A percentile compares a stretch with the other conserved stretches of the same genome.
Evolutionary conservation across 2,113 vertebrate species (phyloP).

Genomic region (Pelvicachromis taeniatus): DNA sequence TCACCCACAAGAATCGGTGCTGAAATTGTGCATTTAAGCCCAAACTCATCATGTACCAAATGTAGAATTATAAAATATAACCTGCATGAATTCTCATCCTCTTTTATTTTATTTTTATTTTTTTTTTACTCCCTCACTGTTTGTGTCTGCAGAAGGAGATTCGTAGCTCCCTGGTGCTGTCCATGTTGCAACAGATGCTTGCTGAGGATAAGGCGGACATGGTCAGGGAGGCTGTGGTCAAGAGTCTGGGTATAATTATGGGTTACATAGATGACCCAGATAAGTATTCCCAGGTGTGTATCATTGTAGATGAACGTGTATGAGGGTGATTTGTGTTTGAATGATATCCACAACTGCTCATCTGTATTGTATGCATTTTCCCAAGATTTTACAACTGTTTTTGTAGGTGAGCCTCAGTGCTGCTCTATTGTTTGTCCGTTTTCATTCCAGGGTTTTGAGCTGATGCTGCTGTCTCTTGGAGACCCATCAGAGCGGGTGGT

Average conservation of each 20-base stretch:
- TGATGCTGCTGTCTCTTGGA: slow-evolving; percentile 88
- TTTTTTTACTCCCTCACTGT: neutral
- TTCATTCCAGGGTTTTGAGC: slow-evolving; percentile 87
- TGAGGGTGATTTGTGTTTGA: neutral
- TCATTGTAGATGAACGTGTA: neutral
- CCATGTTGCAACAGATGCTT: slow-evolving; percentile 98
- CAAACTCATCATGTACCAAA: neutral
- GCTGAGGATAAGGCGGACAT: slow-evolving; percentile 97
- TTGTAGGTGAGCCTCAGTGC: neutral
- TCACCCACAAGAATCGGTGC: neutral
- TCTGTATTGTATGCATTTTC: neutral
- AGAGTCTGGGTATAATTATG: slow-evolving; percentile 97
- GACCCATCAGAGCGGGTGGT: slow-evolving; percentile 95
- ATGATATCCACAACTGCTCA: neutral
- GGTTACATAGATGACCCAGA: slow-evolving; percentile 97
- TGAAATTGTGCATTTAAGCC: neutral
- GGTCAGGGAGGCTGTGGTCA: slow-evolving; percentile 98
- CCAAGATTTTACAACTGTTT: neutral
- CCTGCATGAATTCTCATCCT: neutral
- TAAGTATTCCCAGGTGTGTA: slow-evolving; percentile 91
- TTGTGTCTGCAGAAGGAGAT: slow-evolving; percentile 88
- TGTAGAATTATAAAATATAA: neutral
- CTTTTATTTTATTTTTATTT: neutral
- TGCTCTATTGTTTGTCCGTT: slow-evolving; percentile 50
- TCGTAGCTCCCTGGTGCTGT: slow-evolving; percentile 94